Conservation (phyloP, 2,888 invertebrate species). For the Cephus nigrinus region DNA sequence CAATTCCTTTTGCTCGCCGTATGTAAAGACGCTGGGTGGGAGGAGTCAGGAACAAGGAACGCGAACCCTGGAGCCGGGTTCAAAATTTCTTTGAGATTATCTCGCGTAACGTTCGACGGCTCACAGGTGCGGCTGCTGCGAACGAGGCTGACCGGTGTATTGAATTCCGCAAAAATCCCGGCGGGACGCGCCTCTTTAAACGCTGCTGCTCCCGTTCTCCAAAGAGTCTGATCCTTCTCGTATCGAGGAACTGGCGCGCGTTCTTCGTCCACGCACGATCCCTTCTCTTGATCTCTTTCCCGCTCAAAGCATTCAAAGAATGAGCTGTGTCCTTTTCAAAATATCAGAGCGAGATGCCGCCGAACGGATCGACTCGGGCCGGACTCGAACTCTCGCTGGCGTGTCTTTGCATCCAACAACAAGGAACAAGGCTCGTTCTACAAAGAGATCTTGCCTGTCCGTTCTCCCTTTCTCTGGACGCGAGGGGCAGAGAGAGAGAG, state of each 20-base stretch:
- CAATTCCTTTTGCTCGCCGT: too few species aligned
- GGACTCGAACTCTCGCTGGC: neutral
- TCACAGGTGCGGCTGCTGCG: conserved; percentile 34
- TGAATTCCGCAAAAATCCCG: conserved; percentile 50
- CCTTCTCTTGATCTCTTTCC: neutral
- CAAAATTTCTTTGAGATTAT: conserved; percentile 40
- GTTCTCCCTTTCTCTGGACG: neutral
- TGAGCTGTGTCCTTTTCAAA: neutral
- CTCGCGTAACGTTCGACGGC: conserved; percentile 39
- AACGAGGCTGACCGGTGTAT: conserved; percentile 55
- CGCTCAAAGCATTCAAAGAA: neutral
- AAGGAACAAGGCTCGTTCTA: neutral
- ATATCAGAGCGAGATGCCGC: neutral
- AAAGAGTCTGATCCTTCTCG: too few species aligned
- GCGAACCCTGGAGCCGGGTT: conserved; percentile 14
- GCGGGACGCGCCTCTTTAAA: conserved; percentile 30
- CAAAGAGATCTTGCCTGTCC: neutral
- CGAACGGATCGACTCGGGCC: neutral
- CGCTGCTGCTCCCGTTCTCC: conserved; percentile 8
- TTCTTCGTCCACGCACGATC: neutral
- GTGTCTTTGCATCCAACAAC: neutral
- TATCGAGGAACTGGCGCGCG: too few species aligned
- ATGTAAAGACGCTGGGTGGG: neutral
- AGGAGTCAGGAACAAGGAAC: neutral
- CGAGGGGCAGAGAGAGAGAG: neutral